These are phyloP conservation scores for Ctenosaura bakeri DNA, from an alignment of 2,797 vertebrate species.

Conservation along the genomic window DNA sequence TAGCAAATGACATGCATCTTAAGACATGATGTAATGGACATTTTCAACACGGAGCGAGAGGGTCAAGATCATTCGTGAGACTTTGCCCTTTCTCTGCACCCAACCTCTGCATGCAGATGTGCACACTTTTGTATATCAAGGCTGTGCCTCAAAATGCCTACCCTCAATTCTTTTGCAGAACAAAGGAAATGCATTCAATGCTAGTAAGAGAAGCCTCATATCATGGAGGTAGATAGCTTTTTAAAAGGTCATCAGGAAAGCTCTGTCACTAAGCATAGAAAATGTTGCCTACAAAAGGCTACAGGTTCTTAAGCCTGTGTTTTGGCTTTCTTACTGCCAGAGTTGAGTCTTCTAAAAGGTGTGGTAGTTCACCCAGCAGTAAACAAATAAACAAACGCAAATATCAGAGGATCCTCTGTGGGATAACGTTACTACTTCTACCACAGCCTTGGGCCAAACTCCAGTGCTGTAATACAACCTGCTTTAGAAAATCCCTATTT, in stretches of 20 bases:
- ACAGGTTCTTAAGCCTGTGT: neutral
- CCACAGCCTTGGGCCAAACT: neutral
- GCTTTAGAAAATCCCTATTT: neutral
- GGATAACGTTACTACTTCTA: neutral
- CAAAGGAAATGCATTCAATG: neutral
- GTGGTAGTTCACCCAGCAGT: neutral
- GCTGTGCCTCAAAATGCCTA: neutral
- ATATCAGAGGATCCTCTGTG: neutral
- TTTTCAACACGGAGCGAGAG: neutral
- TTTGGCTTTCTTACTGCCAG: too few species aligned
- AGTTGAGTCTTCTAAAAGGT: neutral
- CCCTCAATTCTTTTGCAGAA: neutral
- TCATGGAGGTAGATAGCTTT: too few species aligned
- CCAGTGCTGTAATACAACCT: neutral
- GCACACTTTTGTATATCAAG: too few species aligned
- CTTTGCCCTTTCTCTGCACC: neutral
- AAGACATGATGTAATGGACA: neutral
- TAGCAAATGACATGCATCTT: neutral
- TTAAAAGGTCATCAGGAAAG: too few species aligned
- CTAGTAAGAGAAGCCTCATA: neutral
- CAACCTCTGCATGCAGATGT: neutral
- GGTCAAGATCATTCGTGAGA: neutral
- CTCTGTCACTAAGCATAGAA: neutral
- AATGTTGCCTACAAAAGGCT: neutral
- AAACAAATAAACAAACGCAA: too few species aligned